Conservation (phyloP, 2,888 invertebrate species). For the Drosophila trichaetosa region DNA sequence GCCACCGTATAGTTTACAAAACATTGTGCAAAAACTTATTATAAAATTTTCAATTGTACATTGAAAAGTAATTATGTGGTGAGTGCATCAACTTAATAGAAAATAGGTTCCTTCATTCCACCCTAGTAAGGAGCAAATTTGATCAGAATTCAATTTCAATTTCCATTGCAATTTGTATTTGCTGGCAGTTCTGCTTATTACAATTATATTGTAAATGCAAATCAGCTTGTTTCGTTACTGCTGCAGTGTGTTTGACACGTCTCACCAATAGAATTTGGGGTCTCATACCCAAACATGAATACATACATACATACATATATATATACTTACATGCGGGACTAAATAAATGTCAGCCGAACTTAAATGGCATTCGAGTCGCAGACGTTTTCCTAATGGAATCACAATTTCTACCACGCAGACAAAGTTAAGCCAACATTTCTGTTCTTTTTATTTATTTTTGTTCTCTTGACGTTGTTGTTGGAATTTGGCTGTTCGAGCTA, state of each 20-base stretch:
- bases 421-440: slow-evolving; percentile 55
- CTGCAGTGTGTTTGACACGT: slow-evolving; percentile 47
- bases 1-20: background rate
- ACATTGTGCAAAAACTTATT: background rate
- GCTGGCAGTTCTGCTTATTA: slow-evolving; percentile 33
- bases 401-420: slow-evolving; percentile 58
- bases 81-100: background rate
- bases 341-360: slow-evolving; percentile 63
- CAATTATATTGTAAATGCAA: slow-evolving; percentile 54
- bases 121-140: slow-evolving; percentile 7
- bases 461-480: slow-evolving; percentile 21
- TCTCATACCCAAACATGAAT: background rate
- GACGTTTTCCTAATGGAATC: slow-evolving; percentile 78
- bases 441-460: slow-evolving; percentile 41
- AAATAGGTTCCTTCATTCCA: background rate
- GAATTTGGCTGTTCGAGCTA: slow-evolving; percentile 57
- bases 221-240: slow-evolving; percentile 28
- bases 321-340: slow-evolving; percentile 5
- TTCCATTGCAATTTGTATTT: slow-evolving; percentile 42
- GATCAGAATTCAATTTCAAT: slow-evolving; percentile 37
- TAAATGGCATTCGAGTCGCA: slow-evolving; percentile 75
- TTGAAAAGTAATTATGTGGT: background rate
- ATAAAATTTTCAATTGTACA: background rate
- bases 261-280: slow-evolving; percentile 17
- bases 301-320: background rate